These are phyloP conservation scores for Lagodon rhomboides DNA, from an alignment of 2,797 vertebrate genomes.

Conservation along the genomic window DNA sequence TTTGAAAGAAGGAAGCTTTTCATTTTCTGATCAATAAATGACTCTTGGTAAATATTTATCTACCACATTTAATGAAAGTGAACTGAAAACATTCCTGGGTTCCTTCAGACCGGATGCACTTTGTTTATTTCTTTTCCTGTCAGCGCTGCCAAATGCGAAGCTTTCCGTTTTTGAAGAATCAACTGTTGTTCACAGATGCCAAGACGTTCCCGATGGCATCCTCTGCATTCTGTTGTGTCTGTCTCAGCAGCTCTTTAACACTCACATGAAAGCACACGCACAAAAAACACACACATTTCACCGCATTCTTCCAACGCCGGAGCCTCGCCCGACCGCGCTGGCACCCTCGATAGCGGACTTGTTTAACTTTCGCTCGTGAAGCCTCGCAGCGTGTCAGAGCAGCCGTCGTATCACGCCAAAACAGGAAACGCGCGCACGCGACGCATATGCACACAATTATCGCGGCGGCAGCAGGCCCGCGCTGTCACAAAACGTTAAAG, in stretches of 20 bases:
- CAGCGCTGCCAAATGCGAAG: conserved; percentile 28
- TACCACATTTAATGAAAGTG: too few species aligned
- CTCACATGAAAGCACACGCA: conserved; percentile 5
- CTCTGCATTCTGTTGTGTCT: conserved; percentile 49
- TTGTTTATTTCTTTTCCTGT: not conserved
- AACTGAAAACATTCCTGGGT: conserved; percentile 11
- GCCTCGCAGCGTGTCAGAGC: conserved; percentile 38
- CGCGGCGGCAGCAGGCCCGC: conserved; percentile 54
- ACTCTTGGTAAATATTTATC: not conserved
- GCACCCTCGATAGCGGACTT: conserved; percentile 29
- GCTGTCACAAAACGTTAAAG: conserved; percentile 60
- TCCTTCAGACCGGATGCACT: not conserved
- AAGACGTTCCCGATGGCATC: conserved; percentile 40
- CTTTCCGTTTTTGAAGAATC: conserved; percentile 30
- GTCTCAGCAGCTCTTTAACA: conserved; percentile 45
- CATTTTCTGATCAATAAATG: not conserved
- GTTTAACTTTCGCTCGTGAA: conserved; percentile 50
- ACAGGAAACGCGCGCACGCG: conserved; percentile 2
- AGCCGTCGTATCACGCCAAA: conserved; percentile 17
- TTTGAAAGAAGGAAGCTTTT: not conserved
- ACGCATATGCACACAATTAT: conserved; percentile 39
- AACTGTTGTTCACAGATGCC: conserved; percentile 47
- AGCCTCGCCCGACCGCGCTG: conserved; percentile 27
- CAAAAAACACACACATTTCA: conserved; percentile 15
- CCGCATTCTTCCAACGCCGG: conserved; percentile 47